These are phyloP conservation scores for Chironomus riparius DNA, from an alignment of 2,888 invertebrate species.

Conservation along the genomic window DNA sequence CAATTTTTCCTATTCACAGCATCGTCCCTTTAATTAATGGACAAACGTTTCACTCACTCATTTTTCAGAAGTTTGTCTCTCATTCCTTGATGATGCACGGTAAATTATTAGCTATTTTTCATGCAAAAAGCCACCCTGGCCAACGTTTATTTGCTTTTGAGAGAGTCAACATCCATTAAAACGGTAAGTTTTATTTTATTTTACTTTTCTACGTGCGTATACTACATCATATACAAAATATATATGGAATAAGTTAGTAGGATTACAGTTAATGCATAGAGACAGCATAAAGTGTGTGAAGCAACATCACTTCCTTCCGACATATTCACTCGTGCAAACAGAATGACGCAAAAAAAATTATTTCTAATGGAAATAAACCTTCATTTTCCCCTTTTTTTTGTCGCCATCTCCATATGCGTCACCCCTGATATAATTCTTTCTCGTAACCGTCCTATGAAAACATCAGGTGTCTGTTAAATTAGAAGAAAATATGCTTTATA, in stretches of 20 bases:
- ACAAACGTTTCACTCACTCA: slow-evolving; percentile 4
- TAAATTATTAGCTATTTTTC: slow-evolving; percentile 26
- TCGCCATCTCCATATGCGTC: background rate
- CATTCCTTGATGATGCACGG: background rate
- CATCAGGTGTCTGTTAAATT: slow-evolving; percentile 23
- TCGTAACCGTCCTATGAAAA: background rate
- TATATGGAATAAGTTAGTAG: background rate
- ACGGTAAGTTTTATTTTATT: no score
- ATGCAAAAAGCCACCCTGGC: background rate
- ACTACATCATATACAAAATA: no score
- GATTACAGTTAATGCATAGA: slow-evolving; percentile 24
- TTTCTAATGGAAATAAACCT: slow-evolving; percentile 22
- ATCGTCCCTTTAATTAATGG: slow-evolving; percentile 18
- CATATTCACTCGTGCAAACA: slow-evolving; percentile 3
- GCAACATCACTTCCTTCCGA: background rate
- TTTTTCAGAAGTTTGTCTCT: background rate
- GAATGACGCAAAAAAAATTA: slow-evolving; percentile 18
- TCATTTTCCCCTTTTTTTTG: background rate
- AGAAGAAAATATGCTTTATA: background rate
- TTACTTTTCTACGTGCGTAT: no score
- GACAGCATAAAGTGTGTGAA: slow-evolving; percentile 11
- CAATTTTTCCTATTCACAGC: slow-evolving; percentile 2
- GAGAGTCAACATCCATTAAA: no score
- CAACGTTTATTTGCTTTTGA: no score
- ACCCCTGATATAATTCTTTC: background rate